Conservation (phyloP, 2,113 vertebrate genomes). For the Regulus satrapa region DNA sequence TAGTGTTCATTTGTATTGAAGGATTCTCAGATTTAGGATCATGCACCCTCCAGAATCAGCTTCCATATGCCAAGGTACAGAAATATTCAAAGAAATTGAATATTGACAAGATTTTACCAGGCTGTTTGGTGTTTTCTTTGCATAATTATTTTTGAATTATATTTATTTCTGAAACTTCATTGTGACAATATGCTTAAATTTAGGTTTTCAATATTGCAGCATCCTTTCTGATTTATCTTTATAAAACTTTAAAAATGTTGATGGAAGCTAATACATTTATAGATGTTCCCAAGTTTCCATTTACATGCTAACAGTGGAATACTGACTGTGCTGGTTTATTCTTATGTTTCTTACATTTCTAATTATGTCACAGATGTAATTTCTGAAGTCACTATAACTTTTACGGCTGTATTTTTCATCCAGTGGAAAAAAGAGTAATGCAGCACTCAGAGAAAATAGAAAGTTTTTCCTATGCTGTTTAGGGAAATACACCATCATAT, state of each 20-base stretch:
- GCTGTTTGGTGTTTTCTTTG: neutral
- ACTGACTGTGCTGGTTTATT: neutral
- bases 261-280: neutral
- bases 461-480: neutral
- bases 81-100: neutral
- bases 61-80: neutral
- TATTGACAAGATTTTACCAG: neutral
- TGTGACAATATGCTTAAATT: neutral
- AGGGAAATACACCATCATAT: neutral
- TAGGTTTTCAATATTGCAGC: neutral
- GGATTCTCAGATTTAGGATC: neutral
- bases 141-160: neutral
- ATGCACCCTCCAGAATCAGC: neutral
- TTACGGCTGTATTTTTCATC: neutral
- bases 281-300: neutral
- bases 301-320: neutral
- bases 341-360: too few relatives aligned
- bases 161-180: neutral
- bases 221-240: neutral
- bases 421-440: neutral
- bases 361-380: neutral
- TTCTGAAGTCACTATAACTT: neutral
- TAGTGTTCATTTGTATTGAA: neutral
- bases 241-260: neutral
- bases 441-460: fast-evolving